Percentiles rank a stretch among this genome's conserved stretches.
Evolutionary conservation across 2,888 invertebrate genomes (phyloP).

Genomic region (Acanthoscelides obtectus): DNA sequence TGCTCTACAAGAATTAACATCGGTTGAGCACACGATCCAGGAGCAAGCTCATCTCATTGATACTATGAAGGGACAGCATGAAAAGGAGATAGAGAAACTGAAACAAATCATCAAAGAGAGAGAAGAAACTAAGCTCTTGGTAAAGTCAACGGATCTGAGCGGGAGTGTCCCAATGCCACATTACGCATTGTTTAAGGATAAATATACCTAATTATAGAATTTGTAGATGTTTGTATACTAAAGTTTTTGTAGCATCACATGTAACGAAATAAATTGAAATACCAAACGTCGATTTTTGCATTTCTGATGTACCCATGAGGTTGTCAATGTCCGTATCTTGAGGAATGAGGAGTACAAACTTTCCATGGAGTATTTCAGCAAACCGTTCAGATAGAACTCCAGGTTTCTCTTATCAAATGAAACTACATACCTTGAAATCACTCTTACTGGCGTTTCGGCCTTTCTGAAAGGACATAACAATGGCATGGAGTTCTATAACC

Average conservation of each 20-base stretch:
- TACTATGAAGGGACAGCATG: slow-evolving; percentile 49
- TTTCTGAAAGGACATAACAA: too few species aligned
- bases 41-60: slow-evolving; percentile 48
- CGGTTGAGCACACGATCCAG: slow-evolving; percentile 50
- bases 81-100: slow-evolving; percentile 47
- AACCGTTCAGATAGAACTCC: too few species aligned
- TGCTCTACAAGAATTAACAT: slow-evolving; percentile 51
- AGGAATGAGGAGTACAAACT: too few species aligned
- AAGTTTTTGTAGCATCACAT: slow-evolving; percentile 3
- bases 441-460: too few species aligned
- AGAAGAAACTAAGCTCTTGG: slow-evolving; percentile 42
- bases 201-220: slow-evolving; percentile 29
- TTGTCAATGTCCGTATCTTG: too few species aligned
- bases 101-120: slow-evolving; percentile 48
- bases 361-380: too few species aligned
- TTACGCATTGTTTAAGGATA: slow-evolving; percentile 42
- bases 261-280: neutral
- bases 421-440: too few species aligned
- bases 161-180: slow-evolving; percentile 29
- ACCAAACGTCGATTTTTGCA: too few species aligned
- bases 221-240: slow-evolving; percentile 5
- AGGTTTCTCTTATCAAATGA: too few species aligned
- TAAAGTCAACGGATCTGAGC: slow-evolving; percentile 35
- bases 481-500: too few species aligned
- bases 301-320: too few species aligned